These are phyloP conservation scores for Hydrolagus colliei DNA, from an alignment of 2,797 vertebrate genomes.

Conservation along the genomic window DNA sequence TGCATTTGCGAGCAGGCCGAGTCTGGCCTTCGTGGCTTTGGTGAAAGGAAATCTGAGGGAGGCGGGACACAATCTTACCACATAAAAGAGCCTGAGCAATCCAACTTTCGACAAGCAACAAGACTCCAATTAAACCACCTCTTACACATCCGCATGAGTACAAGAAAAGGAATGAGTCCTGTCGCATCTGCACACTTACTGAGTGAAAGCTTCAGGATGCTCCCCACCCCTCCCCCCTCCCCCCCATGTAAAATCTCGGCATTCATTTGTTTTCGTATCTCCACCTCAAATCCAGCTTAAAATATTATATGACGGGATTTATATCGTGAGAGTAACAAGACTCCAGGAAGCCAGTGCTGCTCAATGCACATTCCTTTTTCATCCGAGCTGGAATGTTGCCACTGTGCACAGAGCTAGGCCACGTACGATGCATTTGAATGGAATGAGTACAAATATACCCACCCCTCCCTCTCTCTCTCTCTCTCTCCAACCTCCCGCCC, in stretches of 20 bases:
- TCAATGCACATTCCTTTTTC: slow-evolving; percentile 21
- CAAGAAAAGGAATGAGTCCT: not conserved
- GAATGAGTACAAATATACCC: slow-evolving; percentile 1
- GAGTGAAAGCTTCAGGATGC: not conserved
- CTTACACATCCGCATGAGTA: slow-evolving; percentile 22
- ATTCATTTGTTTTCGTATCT: not conserved
- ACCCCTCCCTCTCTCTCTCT: too few relatives aligned
- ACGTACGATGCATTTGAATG: slow-evolving; percentile 30
- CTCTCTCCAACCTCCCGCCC: too few relatives aligned
- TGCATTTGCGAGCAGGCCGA: not conserved
- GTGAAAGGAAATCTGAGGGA: not conserved
- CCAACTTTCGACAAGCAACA: slow-evolving; percentile 19
- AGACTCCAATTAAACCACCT: not conserved
- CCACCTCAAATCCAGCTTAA: not conserved
- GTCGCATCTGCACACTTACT: not conserved
- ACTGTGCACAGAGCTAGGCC: slow-evolving; percentile 18
- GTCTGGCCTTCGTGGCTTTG: slow-evolving; percentile 2
- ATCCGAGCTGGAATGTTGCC: slow-evolving; percentile 18
- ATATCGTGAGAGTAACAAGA: slow-evolving; percentile 15
- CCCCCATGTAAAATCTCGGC: not conserved
- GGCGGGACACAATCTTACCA: slow-evolving; percentile 11
- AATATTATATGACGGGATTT: slow-evolving; percentile 9
- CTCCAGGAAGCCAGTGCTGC: slow-evolving; percentile 10
- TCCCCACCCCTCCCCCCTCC: not conserved
- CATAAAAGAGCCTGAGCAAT: not conserved